Percentiles rank a stretch among this genome's conserved stretches.
These are phyloP conservation scores for Cerceris rybyensis DNA, from an alignment of 2,888 invertebrate species.

Conservation along the genomic window DNA sequence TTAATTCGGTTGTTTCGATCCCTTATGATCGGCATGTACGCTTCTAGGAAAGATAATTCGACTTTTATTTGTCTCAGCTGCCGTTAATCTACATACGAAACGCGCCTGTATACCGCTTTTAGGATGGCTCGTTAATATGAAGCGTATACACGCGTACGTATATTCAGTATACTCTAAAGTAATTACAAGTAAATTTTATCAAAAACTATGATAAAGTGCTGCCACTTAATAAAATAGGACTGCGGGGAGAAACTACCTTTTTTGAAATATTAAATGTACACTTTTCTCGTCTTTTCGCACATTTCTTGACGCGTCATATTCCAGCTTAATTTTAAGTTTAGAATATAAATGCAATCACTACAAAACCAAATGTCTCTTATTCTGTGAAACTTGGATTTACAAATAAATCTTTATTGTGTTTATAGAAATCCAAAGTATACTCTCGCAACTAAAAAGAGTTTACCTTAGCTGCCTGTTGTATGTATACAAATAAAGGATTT, in stretches of 20 bases:
- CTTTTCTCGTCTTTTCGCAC: background rate
- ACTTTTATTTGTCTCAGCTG: background rate
- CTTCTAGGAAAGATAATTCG: background rate
- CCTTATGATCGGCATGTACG: too few relatives aligned
- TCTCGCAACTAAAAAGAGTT: conserved; percentile 12
- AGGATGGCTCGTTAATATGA: background rate
- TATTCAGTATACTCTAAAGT: background rate
- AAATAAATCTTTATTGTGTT: conserved; percentile 3
- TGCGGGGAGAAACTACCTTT: background rate
- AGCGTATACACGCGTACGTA: background rate
- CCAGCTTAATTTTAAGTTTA: background rate
- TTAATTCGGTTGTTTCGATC: too few relatives aligned
- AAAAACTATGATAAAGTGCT: background rate
- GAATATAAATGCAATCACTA: background rate
- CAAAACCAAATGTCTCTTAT: background rate
- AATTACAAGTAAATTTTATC: background rate
- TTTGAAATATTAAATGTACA: background rate
- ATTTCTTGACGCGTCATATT: background rate
- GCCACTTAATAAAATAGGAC: background rate
- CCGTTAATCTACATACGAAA: background rate
- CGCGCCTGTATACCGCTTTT: background rate
- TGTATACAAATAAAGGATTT: conserved; percentile 18
- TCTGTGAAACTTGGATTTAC: background rate
- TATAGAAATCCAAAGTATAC: background rate
- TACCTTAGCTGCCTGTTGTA: conserved; percentile 40